phyloP scores from a whole-genome alignment of 2,888 invertebrate species.

The Girardia tigrina region DNA sequence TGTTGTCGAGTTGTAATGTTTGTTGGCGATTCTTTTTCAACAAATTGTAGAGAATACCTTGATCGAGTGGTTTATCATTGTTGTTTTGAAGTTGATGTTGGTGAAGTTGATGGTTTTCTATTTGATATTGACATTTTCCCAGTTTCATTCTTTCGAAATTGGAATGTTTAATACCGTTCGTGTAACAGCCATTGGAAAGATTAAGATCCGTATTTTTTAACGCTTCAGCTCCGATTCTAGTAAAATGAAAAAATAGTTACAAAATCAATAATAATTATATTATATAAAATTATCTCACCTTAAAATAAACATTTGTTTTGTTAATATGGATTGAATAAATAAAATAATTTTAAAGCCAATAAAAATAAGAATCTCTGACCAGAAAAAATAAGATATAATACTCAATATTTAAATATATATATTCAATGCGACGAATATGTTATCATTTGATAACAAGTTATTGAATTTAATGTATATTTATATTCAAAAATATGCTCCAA shows the following conservation, averaged over 20 bases:
- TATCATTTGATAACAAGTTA: background rate
- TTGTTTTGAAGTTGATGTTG: too few relatives aligned
- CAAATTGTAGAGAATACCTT: background rate
- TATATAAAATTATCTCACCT: background rate
- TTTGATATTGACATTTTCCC: background rate
- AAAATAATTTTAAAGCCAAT: background rate
- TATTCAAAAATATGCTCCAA: background rate
- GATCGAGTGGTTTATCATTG: background rate
- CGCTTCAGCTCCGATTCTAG: background rate
- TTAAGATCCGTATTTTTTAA: constrained; percentile 5
- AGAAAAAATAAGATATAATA: background rate
- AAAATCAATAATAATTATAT: too few relatives aligned
- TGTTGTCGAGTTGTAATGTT: background rate
- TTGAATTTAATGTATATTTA: background rate
- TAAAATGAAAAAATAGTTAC: background rate
- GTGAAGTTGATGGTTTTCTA: too few relatives aligned
- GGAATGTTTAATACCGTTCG: background rate
- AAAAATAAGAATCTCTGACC: background rate
- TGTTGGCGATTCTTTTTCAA: background rate
- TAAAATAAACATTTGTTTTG: background rate
- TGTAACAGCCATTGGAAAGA: background rate
- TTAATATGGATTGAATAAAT: too few relatives aligned
- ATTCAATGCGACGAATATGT: too few relatives aligned
- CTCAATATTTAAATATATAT: background rate
- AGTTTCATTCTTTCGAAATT: background rate